These are phyloP conservation scores for Listronotus bonariensis DNA, from an alignment of 1,140 invertebrate genomes.

Conservation along the genomic window DNA sequence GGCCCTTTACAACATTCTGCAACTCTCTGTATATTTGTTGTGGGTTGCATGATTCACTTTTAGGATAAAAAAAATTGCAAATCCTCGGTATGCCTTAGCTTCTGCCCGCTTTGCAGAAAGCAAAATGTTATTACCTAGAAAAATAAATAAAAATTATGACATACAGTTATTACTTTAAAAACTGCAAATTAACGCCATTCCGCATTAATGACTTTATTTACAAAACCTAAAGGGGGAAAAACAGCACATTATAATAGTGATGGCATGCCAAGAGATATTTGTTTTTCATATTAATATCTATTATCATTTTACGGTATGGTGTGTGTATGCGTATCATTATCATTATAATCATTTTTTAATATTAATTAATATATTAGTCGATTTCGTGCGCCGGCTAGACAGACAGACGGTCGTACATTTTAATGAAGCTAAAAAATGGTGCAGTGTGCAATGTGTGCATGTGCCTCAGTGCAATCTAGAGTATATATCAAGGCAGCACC, in stretches of 20 bases:
- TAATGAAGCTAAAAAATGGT: conserved; percentile 10
- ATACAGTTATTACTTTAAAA: too few relatives aligned
- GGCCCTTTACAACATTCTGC: too few relatives aligned
- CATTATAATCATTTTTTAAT: conserved; percentile 6
- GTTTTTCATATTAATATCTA: conserved; percentile 10
- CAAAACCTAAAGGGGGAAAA: background rate
- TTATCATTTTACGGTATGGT: background rate
- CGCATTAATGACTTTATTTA: too few relatives aligned
- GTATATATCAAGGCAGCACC: conserved; percentile 11
- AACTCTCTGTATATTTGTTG: too few relatives aligned
- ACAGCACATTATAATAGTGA: background rate
- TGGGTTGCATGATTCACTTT: too few relatives aligned
- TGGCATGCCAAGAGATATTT: background rate
- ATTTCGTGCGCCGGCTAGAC: conserved; percentile 6
- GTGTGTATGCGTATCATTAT: conserved; percentile 8
- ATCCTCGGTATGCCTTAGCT: too few relatives aligned
- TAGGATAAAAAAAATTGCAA: too few relatives aligned
- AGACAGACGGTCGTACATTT: background rate
- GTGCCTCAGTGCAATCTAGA: conserved; percentile 9
- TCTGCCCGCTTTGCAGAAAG: too few relatives aligned
- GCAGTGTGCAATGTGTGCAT: conserved; percentile 8
- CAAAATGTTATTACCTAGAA: too few relatives aligned
- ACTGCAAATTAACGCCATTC: too few relatives aligned
- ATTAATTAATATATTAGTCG: conserved; percentile 9
- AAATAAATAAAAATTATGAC: too few relatives aligned